phyloP scores from a whole-genome alignment of 2,113 vertebrate species.

The Lutjanus erythropterus region DNA sequence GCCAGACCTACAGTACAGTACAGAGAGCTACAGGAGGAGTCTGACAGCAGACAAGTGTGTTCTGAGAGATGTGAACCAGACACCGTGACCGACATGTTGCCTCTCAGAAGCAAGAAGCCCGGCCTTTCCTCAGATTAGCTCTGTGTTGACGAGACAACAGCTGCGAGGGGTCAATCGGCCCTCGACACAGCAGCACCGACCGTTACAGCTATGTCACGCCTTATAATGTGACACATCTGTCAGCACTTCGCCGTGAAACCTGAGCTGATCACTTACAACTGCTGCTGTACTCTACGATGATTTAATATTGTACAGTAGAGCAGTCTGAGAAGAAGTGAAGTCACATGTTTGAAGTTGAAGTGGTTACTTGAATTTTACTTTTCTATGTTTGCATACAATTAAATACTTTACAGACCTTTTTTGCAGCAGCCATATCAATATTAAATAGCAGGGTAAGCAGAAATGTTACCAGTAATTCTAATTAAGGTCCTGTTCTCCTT shows the following conservation, averaged over 20 bases:
- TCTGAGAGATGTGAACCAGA: slow-evolving; percentile 58
- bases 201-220: slow-evolving; percentile 58
- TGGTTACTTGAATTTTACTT: neutral
- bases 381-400: neutral
- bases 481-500: too few relatives aligned
- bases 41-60: slow-evolving; percentile 41
- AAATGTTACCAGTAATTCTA: too few relatives aligned
- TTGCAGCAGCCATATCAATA: too few relatives aligned
- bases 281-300: slow-evolving; percentile 24
- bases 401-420: too few relatives aligned
- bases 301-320: slow-evolving; percentile 38
- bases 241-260: slow-evolving; percentile 61
- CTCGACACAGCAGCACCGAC: slow-evolving; percentile 26
- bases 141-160: slow-evolving; percentile 72
- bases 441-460: too few relatives aligned
- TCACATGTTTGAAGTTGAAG: neutral
- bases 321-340: neutral
- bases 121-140: slow-evolving; percentile 56
- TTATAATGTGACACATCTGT: slow-evolving; percentile 78
- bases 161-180: slow-evolving; percentile 63
- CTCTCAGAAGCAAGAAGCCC: slow-evolving; percentile 54
- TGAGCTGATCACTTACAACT: slow-evolving; percentile 62
- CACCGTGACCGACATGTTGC: slow-evolving; percentile 68
- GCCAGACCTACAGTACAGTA: slow-evolving; percentile 44
- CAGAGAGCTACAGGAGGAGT: slow-evolving; percentile 30